Base-by-base conservation (phyloP, 1,140 invertebrate genomes). In the Bombus turneri region DNA sequence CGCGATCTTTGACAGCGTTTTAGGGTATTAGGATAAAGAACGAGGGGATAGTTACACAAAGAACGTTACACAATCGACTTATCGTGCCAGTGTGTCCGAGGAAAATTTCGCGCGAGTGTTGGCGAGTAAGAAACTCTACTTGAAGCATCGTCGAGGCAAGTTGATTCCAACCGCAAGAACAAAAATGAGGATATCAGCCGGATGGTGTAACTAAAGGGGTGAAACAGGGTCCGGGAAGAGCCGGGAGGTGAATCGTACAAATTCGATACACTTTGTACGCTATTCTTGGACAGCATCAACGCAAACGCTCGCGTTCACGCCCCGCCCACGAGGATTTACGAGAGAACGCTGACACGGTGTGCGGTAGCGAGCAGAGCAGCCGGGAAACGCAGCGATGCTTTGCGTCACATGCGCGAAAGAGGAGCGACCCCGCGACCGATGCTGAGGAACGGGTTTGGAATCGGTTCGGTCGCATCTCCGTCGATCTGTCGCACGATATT, bases 401-500 rank as follows among this genome's bases (percentile, higher is more conserved):
- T 77, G 68, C 37, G 84, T 87, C 91, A 89, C 87, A 87, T 82
- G 87, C 83, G 87, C 90, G 86, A 87, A 76, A 39, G 78, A 83
- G 85, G 84, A 73, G 76, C 31, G n/a, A 22, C 10, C 72, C n/a
- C 10, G 41, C 8, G n/a, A 47, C 5, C 76, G 86, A 86, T 75
- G 37, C 78, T 0, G 28, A 88, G 88, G 79, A 93, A 92, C 92
- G 88, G 88, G 91, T 93, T 93, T 90, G 75, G 75, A 87, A 93
- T 93, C 91, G 81, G 85, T 85, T 53, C 18, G 18, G 47, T 53
- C 39, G 39, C 5, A 8, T 43, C 41, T 43, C 1, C 41, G 41
- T 43, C 18, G 0, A 53, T 47, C 47, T 8, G 22, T 22, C 18
- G 47, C 18, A 0, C 47, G 47, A 47, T 47, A 90, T 86, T 39